These are phyloP conservation scores for Myiopsitta monachus DNA, from an alignment of 2,113 vertebrate genomes.

Conservation along the genomic window DNA sequence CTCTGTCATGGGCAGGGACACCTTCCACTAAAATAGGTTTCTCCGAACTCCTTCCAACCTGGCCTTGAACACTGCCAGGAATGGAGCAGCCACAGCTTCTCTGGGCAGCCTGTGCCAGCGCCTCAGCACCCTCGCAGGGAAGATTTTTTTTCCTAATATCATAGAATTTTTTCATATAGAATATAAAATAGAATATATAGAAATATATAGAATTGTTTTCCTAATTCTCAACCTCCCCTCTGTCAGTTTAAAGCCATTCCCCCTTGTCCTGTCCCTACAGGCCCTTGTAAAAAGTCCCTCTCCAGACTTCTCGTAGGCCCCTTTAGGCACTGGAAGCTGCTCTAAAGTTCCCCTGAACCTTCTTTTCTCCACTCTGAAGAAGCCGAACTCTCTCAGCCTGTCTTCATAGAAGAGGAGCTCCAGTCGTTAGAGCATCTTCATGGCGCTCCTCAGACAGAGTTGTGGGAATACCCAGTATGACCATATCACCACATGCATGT, in stretches of 20 bases:
- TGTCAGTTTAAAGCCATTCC: not conserved
- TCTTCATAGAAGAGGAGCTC: not conserved
- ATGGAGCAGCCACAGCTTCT: not conserved
- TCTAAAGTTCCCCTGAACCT: not conserved
- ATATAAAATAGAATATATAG: too few species aligned
- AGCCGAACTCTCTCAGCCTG: not conserved
- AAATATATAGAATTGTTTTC: too few species aligned
- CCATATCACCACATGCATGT: too few species aligned
- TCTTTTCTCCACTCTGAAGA: not conserved
- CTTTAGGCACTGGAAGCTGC: not conserved
- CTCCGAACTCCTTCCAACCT: not conserved
- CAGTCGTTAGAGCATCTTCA: not conserved
- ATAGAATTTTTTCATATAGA: too few species aligned
- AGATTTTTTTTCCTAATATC: not conserved
- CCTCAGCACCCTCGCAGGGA: not conserved
- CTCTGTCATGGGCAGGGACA: not conserved
- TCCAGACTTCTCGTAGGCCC: not conserved
- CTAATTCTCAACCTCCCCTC: not conserved
- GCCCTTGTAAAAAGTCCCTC: not conserved
- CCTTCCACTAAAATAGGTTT: not conserved
- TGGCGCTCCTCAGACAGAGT: not conserved
- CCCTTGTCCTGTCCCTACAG: not conserved
- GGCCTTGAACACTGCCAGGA: not conserved
- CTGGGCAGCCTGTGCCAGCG: not conserved
- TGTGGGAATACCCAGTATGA: not conserved